These are phyloP conservation scores for Podarcis lilfordi DNA, from an alignment of 2,797 vertebrate species.

Conservation along the genomic window DNA sequence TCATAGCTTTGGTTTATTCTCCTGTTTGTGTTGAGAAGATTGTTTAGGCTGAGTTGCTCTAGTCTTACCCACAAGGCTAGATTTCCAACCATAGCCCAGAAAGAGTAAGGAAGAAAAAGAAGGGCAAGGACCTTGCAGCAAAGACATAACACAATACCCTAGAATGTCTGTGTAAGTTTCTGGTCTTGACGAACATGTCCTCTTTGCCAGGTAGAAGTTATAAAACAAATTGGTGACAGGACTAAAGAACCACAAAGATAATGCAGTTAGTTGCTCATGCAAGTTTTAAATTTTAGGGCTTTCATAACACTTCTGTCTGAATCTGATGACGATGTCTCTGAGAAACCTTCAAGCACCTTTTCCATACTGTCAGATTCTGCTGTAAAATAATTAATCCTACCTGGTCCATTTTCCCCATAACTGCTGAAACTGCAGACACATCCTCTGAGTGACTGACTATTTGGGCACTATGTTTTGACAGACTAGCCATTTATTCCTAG, in stretches of 20 bases:
- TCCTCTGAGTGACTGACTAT: neutral
- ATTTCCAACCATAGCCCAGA: too few species aligned
- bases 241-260: neutral
- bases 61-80: too few species aligned
- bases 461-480: neutral
- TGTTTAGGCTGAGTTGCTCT: neutral
- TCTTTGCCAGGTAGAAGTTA: neutral
- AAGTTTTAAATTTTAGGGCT: neutral
- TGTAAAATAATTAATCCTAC: neutral
- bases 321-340: neutral
- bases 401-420: neutral
- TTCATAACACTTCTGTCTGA: neutral
- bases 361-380: neutral
- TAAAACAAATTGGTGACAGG: neutral
- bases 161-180: neutral
- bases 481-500: neutral
- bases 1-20: neutral
- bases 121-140: neutral
- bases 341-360: constrained; percentile 7
- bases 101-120: too few species aligned
- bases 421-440: neutral
- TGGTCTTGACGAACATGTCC: neutral
- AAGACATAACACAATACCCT: neutral
- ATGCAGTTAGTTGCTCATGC: neutral
- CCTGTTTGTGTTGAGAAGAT: neutral